Evolutionary conservation across 2,113 vertebrate species (phyloP), one percentile per base, ranked within the genome.

Genomic region (Neogale vison): DNA sequence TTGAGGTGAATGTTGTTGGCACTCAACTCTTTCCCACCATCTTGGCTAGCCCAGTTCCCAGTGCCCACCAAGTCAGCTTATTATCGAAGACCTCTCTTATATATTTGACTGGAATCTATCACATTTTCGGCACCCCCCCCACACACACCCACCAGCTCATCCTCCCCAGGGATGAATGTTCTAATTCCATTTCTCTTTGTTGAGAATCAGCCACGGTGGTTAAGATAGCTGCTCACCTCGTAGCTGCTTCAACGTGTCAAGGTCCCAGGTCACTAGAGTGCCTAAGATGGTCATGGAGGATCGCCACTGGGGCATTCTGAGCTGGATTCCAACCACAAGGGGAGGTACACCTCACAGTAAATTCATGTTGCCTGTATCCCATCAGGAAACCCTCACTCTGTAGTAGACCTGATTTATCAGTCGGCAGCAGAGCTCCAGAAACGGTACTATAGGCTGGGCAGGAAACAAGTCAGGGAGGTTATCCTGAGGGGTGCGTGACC

Each of bases 331-430:
- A 79, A 57, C 39, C 26, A 29, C 61, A 34, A 88, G 82, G 52
- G 34, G 74, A 42, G 71, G 34, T 79, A 47, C 55, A 89, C 86
- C 61, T 74, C 72, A 83, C 74, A 91, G 77, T 21, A 95, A 82
- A 95, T 39, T 34, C 0, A 29, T 67, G 82, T 21, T 74, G 67
- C 63, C 82, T 87, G 63, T 29, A 31, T 77, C 76, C 89, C 36
- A 7, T 52, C 72, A 87, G 97, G 95, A 96, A 96, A 69, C 71
- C 12, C 39, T 93, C 6, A 23, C 63, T 94, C 61, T 94, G 52
- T 77, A 52, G 65, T 92, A 89, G 76, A 89, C 57, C 74, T 82
- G 29, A 96, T 98, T 98, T 69, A 93, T 55, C 67, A 85, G 72
- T 65, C 65, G 69, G 93, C 71, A 94, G 79, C 88, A 31, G 90